Percentiles rank a stretch among this genome's conserved stretches.
These are phyloP conservation scores for Myocastor coypus DNA, from an alignment of 2,113 vertebrate genomes.

Conservation along the genomic window DNA sequence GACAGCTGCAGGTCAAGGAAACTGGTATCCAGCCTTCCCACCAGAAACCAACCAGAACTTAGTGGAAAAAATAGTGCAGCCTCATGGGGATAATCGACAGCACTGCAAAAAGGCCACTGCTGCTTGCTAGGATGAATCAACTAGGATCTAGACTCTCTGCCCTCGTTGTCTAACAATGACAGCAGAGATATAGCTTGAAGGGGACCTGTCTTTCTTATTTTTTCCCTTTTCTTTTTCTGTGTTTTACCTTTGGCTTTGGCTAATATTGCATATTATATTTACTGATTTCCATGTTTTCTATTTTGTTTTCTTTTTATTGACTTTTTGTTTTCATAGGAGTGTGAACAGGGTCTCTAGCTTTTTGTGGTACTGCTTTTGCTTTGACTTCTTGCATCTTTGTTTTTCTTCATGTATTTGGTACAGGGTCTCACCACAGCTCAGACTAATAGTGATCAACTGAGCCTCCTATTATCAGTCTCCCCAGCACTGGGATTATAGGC, in stretches of 20 bases:
- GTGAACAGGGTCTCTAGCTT: background rate
- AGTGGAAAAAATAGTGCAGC: background rate
- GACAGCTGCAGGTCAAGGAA: background rate
- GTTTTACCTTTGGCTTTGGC: background rate
- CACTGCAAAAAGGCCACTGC: background rate
- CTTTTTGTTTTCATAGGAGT: background rate
- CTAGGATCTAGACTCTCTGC: background rate
- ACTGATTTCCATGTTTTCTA: background rate
- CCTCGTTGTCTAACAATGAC: background rate
- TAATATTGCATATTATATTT: background rate
- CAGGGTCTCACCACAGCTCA: no score
- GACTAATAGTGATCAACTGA: no score
- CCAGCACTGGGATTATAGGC: no score
- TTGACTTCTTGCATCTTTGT: background rate
- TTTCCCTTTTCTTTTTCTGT: background rate
- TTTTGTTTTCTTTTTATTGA: background rate
- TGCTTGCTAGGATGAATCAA: background rate
- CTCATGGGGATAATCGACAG: background rate
- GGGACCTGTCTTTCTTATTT: background rate
- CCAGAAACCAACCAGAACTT: background rate
- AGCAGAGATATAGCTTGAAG: background rate
- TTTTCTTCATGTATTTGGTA: no score
- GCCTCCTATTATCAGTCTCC: no score
- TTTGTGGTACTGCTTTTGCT: background rate
- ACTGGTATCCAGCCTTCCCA: background rate